phyloP scores from a whole-genome alignment of 2,113 vertebrate genomes.

The Paramisgurnus dabryanus region DNA sequence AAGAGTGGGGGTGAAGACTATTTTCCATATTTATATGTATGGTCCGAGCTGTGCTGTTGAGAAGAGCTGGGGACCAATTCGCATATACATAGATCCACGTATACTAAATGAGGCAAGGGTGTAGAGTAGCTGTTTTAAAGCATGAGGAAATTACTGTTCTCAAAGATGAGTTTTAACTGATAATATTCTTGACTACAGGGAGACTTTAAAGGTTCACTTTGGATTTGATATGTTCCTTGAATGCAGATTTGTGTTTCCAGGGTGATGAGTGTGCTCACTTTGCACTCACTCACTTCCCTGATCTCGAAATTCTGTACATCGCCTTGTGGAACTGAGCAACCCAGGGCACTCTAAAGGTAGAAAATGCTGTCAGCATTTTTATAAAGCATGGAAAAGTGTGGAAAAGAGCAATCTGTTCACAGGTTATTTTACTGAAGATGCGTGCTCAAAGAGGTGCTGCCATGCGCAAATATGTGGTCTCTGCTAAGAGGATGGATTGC shows the following conservation, averaged over 20 bases:
- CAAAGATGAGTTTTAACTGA: too few relatives aligned
- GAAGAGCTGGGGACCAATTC: too few relatives aligned
- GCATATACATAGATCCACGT: too few relatives aligned
- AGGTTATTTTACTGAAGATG: constrained; percentile 20
- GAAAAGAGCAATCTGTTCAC: constrained; percentile 20
- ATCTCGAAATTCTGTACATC: constrained; percentile 47
- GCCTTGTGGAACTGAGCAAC: constrained; percentile 31
- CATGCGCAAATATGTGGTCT: constrained; percentile 8
- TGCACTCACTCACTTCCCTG: constrained; percentile 63
- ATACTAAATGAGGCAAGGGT: too few relatives aligned
- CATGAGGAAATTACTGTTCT: too few relatives aligned
- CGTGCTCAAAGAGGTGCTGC: constrained; percentile 28
- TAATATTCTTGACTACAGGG: background rate
- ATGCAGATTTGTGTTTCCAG: constrained; percentile 47
- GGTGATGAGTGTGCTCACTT: constrained; percentile 60
- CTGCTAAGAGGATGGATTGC: background rate
- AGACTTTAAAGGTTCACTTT: constrained; percentile 7
- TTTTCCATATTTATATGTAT: too few relatives aligned
- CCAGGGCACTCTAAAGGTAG: constrained; percentile 28
- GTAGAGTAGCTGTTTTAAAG: too few relatives aligned
- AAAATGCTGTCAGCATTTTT: constrained; percentile 45
- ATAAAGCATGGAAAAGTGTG: constrained; percentile 10
- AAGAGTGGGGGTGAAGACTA: too few relatives aligned
- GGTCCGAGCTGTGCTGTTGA: too few relatives aligned
- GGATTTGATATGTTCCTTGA: constrained; percentile 39